phyloP scores from a whole-genome alignment of 2,113 vertebrate genomes.

The Mixornis gularis region DNA sequence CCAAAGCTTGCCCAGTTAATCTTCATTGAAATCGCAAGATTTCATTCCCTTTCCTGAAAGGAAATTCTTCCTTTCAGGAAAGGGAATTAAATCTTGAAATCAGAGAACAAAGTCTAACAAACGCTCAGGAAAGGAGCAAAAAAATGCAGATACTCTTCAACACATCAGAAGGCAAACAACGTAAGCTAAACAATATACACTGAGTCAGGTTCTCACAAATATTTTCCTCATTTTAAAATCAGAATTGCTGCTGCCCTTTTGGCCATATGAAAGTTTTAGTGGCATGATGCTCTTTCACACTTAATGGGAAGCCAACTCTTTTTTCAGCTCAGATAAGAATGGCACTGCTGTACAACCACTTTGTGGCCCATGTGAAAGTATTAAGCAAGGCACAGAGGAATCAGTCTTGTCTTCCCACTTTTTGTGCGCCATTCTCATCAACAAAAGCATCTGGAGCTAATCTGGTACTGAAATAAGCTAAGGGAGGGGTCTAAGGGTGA shows the following conservation, averaged over 20 bases:
- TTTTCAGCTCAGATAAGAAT: constrained; percentile 15
- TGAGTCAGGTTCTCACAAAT: background rate
- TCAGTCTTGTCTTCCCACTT: background rate
- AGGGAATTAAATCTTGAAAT: too few relatives aligned
- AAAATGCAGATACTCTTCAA: background rate
- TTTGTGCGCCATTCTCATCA: background rate
- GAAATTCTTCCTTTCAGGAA: too few relatives aligned
- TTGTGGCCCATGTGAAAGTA: background rate
- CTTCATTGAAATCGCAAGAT: too few relatives aligned
- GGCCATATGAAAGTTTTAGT: background rate
- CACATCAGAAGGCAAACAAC: background rate
- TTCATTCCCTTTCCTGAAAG: too few relatives aligned
- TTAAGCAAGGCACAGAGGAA: background rate
- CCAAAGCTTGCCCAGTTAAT: too few relatives aligned
- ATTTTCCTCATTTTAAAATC: background rate
- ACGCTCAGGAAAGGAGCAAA: too few relatives aligned
- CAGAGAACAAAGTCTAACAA: too few relatives aligned
- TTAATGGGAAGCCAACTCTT: background rate
- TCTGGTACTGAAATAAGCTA: background rate
- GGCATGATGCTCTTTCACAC: background rate
- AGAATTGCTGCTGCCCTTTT: background rate
- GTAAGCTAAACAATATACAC: background rate
- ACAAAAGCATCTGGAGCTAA: constrained; percentile 42
- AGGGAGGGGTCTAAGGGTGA: background rate
- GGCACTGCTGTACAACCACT: background rate